Conservation (phyloP, 92 coral and sea anemone genomes). For the Anthopleura xanthogrammica region DNA sequence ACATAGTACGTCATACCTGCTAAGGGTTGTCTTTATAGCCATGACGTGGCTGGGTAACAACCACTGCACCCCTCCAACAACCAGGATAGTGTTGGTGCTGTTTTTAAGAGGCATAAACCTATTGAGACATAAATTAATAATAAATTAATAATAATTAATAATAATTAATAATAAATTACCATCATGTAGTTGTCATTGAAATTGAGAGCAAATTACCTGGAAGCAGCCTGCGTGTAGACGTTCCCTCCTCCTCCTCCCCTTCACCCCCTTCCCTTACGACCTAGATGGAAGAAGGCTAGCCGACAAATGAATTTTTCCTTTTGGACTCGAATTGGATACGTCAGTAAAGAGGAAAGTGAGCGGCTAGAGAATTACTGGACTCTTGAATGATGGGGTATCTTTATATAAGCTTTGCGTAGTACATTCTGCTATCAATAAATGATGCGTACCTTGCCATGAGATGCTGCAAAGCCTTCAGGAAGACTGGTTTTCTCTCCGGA, state of each 20-base stretch:
- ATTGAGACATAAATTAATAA: background rate
- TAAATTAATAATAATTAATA: background rate
- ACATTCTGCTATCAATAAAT: background rate
- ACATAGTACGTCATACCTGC: conserved; percentile 10
- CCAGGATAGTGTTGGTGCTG: conserved; percentile 73
- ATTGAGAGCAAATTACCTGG: too few relatives aligned
- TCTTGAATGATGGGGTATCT: too few relatives aligned
- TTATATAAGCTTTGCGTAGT: background rate
- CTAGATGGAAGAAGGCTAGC: too few relatives aligned
- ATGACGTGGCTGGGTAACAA: conserved; percentile 54
- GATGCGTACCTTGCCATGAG: conserved; percentile 70
- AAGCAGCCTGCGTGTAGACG: too few relatives aligned
- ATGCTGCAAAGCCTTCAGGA: conserved; percentile 72
- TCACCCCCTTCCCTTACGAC: too few relatives aligned
- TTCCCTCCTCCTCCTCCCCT: too few relatives aligned
- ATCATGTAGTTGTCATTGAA: too few relatives aligned
- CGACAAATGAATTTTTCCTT: too few relatives aligned
- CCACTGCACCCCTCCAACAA: conserved; percentile 89
- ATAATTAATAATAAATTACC: too few relatives aligned
- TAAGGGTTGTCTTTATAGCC: conserved; percentile 26
- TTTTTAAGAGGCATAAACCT: conserved; percentile 81
- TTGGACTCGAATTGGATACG: too few relatives aligned
- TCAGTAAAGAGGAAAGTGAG: too few relatives aligned
- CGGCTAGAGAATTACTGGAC: too few relatives aligned
- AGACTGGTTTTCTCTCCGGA: conserved; percentile 55